phyloP scores from a whole-genome alignment of 1,140 invertebrate genomes.

The Ceratoteleas bidentatus region DNA sequence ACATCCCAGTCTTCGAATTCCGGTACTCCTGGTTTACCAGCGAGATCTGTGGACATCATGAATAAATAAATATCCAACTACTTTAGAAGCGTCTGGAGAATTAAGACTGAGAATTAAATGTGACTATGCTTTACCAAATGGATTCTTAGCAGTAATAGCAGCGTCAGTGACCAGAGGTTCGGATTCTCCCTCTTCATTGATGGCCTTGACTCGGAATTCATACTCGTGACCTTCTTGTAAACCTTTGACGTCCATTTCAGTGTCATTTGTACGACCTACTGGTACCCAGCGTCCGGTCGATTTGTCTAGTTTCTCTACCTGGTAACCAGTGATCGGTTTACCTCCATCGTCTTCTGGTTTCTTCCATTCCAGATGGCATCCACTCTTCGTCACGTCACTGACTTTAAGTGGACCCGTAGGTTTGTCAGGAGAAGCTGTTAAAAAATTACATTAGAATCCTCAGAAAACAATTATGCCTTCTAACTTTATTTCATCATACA shows the following conservation, averaged over 20 bases:
- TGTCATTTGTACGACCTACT: conserved; percentile 92
- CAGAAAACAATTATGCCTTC: no score
- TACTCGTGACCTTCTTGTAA: conserved; percentile 97
- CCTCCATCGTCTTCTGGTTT: conserved; percentile 97
- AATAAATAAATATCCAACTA: no score
- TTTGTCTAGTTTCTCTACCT: conserved; percentile 98
- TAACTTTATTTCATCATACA: conserved; percentile 70
- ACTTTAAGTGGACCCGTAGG: conserved; percentile 96
- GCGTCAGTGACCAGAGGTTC: conserved; percentile 95
- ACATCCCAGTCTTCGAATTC: conserved; percentile 96
- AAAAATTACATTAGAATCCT: no score
- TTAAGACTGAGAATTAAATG: neutral
- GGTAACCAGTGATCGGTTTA: conserved; percentile 96
- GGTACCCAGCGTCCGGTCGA: conserved; percentile 96
- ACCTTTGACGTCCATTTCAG: conserved; percentile 95
- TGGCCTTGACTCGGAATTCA: conserved; percentile 97
- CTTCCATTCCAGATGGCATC: conserved; percentile 96
- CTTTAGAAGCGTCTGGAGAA: no score
- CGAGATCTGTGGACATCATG: conserved; percentile 83
- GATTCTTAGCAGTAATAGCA: conserved; percentile 94
- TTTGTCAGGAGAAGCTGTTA: conserved; percentile 88
- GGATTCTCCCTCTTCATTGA: conserved; percentile 98
- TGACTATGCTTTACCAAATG: conserved; percentile 86
- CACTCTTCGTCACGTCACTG: conserved; percentile 94
- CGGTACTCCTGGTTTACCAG: conserved; percentile 93